phyloP scores from a whole-genome alignment of 2,797 vertebrate species.

The Sphenopsis melanotis region DNA sequence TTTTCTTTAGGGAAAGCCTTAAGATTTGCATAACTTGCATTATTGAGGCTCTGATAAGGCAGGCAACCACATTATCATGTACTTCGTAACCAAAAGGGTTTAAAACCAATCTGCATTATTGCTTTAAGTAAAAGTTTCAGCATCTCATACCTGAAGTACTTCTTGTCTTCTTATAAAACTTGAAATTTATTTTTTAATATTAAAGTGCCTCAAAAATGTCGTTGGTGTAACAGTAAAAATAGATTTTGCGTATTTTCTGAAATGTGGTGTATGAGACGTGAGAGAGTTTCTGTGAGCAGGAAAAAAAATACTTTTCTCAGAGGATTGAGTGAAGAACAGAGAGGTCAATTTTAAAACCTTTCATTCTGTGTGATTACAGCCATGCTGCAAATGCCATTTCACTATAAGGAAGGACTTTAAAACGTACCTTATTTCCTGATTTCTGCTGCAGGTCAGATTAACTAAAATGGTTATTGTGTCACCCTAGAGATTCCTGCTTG shows the following conservation, averaged over 20 bases:
- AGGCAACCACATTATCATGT: background rate
- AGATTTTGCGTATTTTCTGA: slow-evolving; percentile 12
- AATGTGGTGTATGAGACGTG: background rate
- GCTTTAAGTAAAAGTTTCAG: background rate
- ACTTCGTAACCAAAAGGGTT: background rate
- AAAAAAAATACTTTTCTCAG: slow-evolving; percentile 34
- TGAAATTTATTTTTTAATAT: slow-evolving; percentile 28
- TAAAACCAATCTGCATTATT: background rate
- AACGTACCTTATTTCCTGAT: slow-evolving; percentile 62
- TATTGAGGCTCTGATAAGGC: background rate
- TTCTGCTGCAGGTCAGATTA: slow-evolving; percentile 71
- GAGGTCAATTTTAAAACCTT: slow-evolving; percentile 62
- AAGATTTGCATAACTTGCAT: background rate
- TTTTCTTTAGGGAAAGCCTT: background rate
- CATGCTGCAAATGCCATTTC: slow-evolving; percentile 65
- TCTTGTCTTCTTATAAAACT: background rate
- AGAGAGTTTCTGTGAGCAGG: slow-evolving; percentile 28
- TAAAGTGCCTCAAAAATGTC: slow-evolving; percentile 19
- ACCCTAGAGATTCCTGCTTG: slow-evolving; percentile 62
- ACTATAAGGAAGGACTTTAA: slow-evolving; percentile 61
- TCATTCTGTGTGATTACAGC: slow-evolving; percentile 68
- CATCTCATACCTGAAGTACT: background rate
- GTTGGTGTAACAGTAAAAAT: background rate
- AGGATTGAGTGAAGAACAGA: slow-evolving; percentile 39
- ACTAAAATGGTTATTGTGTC: slow-evolving; percentile 70